Evolutionary conservation across 2,113 vertebrate genomes (phyloP).

Genomic region (Scopus umbretta): DNA sequence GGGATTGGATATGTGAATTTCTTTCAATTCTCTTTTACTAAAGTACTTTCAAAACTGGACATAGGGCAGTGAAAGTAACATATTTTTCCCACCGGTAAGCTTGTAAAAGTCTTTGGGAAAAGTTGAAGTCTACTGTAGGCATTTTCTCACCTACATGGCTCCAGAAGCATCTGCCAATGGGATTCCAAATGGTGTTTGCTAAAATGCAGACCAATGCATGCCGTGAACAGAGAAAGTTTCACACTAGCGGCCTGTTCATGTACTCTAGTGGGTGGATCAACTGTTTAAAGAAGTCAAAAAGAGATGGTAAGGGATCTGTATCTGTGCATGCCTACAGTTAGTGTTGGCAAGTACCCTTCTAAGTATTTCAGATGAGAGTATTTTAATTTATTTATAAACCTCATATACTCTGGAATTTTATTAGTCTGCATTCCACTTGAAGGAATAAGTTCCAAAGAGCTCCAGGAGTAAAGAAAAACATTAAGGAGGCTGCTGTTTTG

Average conservation of each 20-base stretch:
- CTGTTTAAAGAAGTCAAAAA: not conserved
- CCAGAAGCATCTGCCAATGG: not conserved
- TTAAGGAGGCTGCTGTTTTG: not conserved
- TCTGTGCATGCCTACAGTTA: not conserved
- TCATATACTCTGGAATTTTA: not conserved
- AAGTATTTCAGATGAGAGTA: not conserved
- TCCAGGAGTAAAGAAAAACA: not conserved
- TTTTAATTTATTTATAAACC: conserved; percentile 37
- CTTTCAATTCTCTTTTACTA: not conserved
- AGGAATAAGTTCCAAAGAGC: conserved; percentile 4
- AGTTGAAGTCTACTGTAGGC: not conserved
- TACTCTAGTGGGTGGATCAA: not conserved
- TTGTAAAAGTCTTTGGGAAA: not conserved
- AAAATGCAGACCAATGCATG: not conserved
- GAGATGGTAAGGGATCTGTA: not conserved
- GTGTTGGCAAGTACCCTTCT: not conserved
- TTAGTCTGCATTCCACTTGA: conserved; percentile 35
- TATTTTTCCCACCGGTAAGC: not conserved
- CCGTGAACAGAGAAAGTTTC: not conserved
- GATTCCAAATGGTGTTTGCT: not conserved
- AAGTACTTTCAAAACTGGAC: not conserved
- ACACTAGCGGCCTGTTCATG: not conserved
- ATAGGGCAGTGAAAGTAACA: not conserved
- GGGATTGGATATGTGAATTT: not conserved
- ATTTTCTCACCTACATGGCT: not conserved